phyloP scores from a whole-genome alignment of 2,888 invertebrate species.

The Chalcis sispes region DNA sequence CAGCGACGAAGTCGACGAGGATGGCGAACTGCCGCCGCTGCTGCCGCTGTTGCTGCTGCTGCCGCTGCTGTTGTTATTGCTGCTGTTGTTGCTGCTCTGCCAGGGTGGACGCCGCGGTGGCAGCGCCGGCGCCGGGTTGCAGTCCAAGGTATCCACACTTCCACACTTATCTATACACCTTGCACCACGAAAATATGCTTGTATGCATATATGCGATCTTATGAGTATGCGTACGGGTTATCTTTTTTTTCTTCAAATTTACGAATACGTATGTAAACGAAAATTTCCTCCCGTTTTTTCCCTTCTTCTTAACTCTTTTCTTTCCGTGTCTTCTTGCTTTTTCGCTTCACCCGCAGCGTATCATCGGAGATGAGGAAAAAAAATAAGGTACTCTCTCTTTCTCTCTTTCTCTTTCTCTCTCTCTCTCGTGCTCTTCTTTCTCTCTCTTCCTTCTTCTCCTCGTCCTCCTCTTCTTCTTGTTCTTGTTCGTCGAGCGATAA shows the following conservation, averaged over 20 bases:
- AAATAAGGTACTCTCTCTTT: background rate
- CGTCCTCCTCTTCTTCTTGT: conserved; percentile 1
- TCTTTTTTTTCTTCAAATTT: background rate
- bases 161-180: conserved; percentile 74
- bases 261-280: background rate
- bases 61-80: conserved; percentile 73
- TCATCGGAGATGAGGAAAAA: too few species aligned
- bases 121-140: conserved; percentile 77
- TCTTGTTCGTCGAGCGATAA: background rate
- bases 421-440: too few species aligned
- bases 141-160: conserved; percentile 77
- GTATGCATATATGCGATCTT: conserved; percentile 5
- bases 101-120: conserved; percentile 76
- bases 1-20: conserved; percentile 51
- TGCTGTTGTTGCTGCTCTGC: conserved; percentile 76
- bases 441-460: background rate
- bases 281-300: background rate
- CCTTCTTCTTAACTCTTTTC: conserved; percentile 3
- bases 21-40: conserved; percentile 75
- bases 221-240: background rate
- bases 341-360: background rate
- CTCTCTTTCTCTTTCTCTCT: conserved; percentile 1
- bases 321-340: background rate
- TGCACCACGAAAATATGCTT: conserved; percentile 49
- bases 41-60: conserved; percentile 75